phyloP scores from a whole-genome alignment of 2,113 vertebrate species.

The Istiophorus platypterus region DNA sequence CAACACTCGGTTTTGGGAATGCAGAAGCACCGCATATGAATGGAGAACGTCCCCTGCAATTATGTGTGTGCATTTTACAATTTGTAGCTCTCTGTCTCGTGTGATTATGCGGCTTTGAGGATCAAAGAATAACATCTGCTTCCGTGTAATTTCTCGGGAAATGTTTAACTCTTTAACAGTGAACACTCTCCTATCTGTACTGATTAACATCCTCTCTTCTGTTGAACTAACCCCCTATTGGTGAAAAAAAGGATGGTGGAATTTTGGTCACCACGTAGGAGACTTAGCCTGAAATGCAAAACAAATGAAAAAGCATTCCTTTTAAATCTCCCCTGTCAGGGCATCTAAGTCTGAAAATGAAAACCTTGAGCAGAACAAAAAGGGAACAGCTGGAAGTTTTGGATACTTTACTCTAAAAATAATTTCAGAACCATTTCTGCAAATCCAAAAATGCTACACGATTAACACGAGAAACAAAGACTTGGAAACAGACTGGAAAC shows the following conservation, averaged over 20 bases:
- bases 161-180: conserved; percentile 3
- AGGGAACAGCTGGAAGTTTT: background rate
- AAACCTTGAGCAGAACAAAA: background rate
- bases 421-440: background rate
- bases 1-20: background rate
- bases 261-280: background rate
- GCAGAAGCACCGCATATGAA: background rate
- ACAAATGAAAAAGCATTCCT: background rate
- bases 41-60: background rate
- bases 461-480: background rate
- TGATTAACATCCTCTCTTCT: background rate
- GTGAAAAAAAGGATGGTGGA: background rate
- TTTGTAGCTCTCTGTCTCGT: background rate
- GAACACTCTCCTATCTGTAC: background rate
- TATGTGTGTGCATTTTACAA: background rate
- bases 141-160: background rate
- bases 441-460: background rate
- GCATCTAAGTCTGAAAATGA: background rate
- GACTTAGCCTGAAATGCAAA: background rate
- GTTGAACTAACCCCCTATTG: background rate
- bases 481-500: background rate
- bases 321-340: background rate
- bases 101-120: too few species aligned
- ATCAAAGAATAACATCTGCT: too few species aligned
- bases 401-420: background rate